Evolutionary conservation across 2,113 vertebrate genomes (phyloP), one percentile per base, ranked within the genome.

Genomic region (Entelurus aequoreus): DNA sequence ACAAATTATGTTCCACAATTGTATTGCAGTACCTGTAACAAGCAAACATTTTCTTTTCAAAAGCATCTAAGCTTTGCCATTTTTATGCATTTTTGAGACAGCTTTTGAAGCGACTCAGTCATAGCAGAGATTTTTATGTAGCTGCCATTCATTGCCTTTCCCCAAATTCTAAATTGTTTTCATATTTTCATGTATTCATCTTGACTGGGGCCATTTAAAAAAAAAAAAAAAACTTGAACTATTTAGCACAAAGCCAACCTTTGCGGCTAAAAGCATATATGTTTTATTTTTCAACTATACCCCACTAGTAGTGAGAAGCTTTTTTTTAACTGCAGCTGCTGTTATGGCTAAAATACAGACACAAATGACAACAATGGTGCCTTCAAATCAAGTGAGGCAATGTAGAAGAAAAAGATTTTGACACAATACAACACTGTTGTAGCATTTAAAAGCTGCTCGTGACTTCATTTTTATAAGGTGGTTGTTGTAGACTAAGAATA

Each of bases 1-100:
- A 93, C 83, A 88, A 93, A 79, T 86, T 82, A 50, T 85, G 83
- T 84, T 84, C 87, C 82, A 79, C 74, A 71, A 89, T 82, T 91
- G 90, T 92, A 92, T 91, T 80, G 88, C 91, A 93, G 89, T 79
- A 89, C 84, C 88, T 86, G 74, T 65, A 86, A 60, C 48, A 49
- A 58, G 13, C 60, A 16, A 16, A 14, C 0, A 8, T 52, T 93
- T 93, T 93, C 89, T 92, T 12, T 91, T 92, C 75, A 86, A 90
- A 79, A 93, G 88, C 90, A 91, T 91, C 90, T 90, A 40, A 93
- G 89, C 90, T 91, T 93, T 92, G 93, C 80, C 76, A 79, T 82
- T 75, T 74, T 94, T 91, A 91, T 91, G 92, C 89, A 91, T 89
- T 89, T 89, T 82, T 89, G 88, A 93, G 90, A 91, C 93, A 94